Evolutionary conservation across 2,888 invertebrate genomes (phyloP).

Genomic region (Norana najaformis): DNA sequence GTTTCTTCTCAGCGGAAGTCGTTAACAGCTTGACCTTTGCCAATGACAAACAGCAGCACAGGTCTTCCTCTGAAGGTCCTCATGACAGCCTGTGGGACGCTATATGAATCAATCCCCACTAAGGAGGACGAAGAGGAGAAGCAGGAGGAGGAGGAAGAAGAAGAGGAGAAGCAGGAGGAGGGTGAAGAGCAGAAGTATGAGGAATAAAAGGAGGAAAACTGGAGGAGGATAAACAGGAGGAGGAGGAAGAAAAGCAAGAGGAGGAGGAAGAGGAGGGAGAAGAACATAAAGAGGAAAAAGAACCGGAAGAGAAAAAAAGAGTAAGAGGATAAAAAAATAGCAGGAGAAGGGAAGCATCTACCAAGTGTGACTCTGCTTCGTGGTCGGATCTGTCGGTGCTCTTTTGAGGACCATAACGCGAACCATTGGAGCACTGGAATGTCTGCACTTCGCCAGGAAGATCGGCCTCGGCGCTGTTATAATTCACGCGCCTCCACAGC

Average conservation of each 20-base stretch:
- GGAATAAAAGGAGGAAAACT: too few relatives aligned
- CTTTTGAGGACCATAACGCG: background rate
- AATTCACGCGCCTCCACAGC: background rate
- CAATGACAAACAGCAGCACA: background rate
- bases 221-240: too few relatives aligned
- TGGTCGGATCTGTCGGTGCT: background rate
- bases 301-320: background rate
- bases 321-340: background rate
- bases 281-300: background rate
- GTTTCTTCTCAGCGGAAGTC: background rate
- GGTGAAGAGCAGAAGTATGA: too few relatives aligned
- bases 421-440: slow-evolving; percentile 5
- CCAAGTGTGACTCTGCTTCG: background rate
- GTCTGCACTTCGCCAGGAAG: background rate
- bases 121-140: too few relatives aligned
- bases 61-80: background rate
- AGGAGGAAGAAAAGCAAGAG: too few relatives aligned
- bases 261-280: too few relatives aligned
- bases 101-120: background rate
- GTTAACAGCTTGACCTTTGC: background rate
- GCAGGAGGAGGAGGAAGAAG: too few relatives aligned
- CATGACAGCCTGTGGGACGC: background rate
- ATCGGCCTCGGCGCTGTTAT: background rate
- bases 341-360: background rate
- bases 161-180: too few relatives aligned